Percentiles rank a stretch among this genome's conserved stretches.
Conservation (phyloP, 2,113 vertebrate genomes). For the Notarius quadriscutis region DNA sequence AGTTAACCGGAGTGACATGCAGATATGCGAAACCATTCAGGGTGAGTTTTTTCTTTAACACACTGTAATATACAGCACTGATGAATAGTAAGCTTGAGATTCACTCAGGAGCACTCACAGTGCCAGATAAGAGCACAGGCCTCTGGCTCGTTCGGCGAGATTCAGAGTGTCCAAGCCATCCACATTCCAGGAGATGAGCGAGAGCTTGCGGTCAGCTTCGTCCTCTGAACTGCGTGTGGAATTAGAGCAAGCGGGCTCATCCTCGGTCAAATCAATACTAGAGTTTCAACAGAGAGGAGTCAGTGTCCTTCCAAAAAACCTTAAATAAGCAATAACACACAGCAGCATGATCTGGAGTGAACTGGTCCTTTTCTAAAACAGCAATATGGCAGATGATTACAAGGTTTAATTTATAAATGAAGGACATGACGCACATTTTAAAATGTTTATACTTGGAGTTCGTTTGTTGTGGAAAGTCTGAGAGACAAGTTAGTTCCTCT, state of each 20-base stretch:
- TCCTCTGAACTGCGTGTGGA: not conserved
- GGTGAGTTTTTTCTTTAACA: not conserved
- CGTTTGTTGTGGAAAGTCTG: not conserved
- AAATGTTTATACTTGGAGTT: not conserved
- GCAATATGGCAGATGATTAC: not conserved
- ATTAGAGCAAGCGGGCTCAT: constrained; percentile 65
- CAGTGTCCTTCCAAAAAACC: not conserved
- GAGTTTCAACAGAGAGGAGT: constrained; percentile 40
- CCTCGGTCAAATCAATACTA: constrained; percentile 87
- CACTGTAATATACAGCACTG: not conserved
- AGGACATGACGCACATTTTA: not conserved
- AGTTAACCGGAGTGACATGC: not conserved
- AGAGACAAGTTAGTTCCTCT: too few species aligned
- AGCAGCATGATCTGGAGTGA: not conserved
- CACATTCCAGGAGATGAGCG: constrained; percentile 90
- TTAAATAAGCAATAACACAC: not conserved
- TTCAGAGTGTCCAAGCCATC: constrained; percentile 85
- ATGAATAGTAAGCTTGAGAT: not conserved
- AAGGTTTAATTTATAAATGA: not conserved
- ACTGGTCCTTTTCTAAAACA: not conserved
- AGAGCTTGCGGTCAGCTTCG: constrained; percentile 70
- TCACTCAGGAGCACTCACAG: constrained; percentile 74
- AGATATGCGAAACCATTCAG: not conserved
- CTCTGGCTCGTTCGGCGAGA: constrained; percentile 80
- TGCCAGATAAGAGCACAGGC: constrained; percentile 82